Conservation (phyloP, 1,140 invertebrate genomes). For the Drosophila baimaii region DNA sequence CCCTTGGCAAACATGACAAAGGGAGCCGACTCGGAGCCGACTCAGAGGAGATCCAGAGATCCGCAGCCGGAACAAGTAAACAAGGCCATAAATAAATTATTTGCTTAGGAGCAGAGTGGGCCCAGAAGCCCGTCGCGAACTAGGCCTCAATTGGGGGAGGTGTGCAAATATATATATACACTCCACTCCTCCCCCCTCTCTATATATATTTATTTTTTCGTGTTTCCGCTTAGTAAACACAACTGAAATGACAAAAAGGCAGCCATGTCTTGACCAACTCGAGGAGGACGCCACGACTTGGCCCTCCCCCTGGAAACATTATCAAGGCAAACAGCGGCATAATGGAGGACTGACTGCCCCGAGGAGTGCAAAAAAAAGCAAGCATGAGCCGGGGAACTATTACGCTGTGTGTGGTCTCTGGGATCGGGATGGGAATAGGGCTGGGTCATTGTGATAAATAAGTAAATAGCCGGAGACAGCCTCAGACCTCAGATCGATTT, state of each 20-base stretch:
- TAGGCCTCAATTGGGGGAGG: slow-evolving; percentile 50
- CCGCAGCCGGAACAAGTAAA: slow-evolving; percentile 66
- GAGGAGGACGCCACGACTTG: slow-evolving; percentile 1
- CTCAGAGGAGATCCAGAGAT: slow-evolving; percentile 10
- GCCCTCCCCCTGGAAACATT: slow-evolving; percentile 54
- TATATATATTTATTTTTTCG: slow-evolving; percentile 45
- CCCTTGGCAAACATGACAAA: slow-evolving; percentile 63
- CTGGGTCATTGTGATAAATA: slow-evolving; percentile 79
- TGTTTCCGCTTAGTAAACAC: slow-evolving; percentile 78
- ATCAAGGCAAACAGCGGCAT: slow-evolving; percentile 79
- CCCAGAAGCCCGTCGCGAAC: slow-evolving; percentile 29
- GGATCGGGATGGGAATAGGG: slow-evolving; percentile 53
- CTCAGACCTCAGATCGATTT: slow-evolving; percentile 66
- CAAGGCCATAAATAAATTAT: slow-evolving; percentile 81
- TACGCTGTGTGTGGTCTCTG: slow-evolving; percentile 69
- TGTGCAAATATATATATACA: slow-evolving; percentile 60
- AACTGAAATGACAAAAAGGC: slow-evolving; percentile 81
- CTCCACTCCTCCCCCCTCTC: slow-evolving; percentile 9
- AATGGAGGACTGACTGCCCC: slow-evolving; percentile 59
- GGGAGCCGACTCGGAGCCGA: slow-evolving; percentile 19
- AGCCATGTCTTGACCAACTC: slow-evolving; percentile 55
- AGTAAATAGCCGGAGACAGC: slow-evolving; percentile 73
- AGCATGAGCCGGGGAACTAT: slow-evolving; percentile 38
- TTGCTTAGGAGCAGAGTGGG: slow-evolving; percentile 60
- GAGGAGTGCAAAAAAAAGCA: slow-evolving; percentile 42